Evolutionary conservation across 2,888 invertebrate genomes (phyloP).

Genomic region (Siphlonurus alternatus): DNA sequence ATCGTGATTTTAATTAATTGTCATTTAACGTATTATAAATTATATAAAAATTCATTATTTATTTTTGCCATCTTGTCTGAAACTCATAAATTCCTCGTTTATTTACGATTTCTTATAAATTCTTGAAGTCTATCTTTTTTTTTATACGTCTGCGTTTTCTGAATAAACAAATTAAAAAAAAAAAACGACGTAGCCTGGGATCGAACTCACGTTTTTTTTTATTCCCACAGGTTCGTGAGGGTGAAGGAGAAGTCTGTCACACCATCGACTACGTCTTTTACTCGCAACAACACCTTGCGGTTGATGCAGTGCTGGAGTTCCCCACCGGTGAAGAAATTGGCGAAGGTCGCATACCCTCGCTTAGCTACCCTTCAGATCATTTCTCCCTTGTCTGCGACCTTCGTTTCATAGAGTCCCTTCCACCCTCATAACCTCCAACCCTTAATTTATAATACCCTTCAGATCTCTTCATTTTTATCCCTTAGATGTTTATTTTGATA

Average conservation of each 20-base stretch:
- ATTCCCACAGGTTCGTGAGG: conserved; percentile 31
- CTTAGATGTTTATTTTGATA: no score
- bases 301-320: conserved; percentile 37
- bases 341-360: conserved; percentile 44
- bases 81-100: no score
- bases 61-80: no score
- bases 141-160: no score
- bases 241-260: conserved; percentile 48
- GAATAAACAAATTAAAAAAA: not conserved
- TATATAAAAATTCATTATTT: no score
- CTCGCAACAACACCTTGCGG: conserved; percentile 35
- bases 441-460: no score
- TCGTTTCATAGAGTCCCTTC: conserved; percentile 13
- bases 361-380: conserved; percentile 58
- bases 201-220: not conserved
- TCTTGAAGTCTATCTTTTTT: no score
- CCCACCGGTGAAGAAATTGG: conserved; percentile 50
- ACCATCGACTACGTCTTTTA: conserved; percentile 62
- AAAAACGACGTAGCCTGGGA: not conserved
- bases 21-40: no score
- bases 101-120: no score
- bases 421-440: not conserved
- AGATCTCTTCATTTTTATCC: no score
- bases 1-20: no score
- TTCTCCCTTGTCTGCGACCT: conserved; percentile 54